Base-by-base conservation (phyloP, 2,888 invertebrate genomes). In the Calameuta filiformis region DNA sequence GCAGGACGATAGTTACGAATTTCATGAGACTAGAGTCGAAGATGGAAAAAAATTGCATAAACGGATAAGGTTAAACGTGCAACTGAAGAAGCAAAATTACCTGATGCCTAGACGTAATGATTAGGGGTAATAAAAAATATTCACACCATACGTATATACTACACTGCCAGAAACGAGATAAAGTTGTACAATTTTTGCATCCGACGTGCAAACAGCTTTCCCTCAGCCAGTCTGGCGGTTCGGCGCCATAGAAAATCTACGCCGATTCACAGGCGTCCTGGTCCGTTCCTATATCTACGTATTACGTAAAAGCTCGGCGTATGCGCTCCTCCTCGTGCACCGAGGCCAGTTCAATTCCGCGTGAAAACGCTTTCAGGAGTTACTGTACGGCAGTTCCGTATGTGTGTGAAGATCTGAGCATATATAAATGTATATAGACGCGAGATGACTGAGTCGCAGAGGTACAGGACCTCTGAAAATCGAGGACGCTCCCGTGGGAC, bases 161-260 rank as follows among this genome's bases (percentile, higher is more conserved):
- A 74, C 37, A 77, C 56, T 35, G 73, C 76, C 69, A 68, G 23
- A 23, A 56, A 56, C 23, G 77, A 84, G 83, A 87, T 86, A 87
- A 87, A 87, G 82, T 85, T 84, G 77, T 84, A 80, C 83, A 83
- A 87, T 87, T 88, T 87, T 85, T 85, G 84, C 81, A 79, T 79
- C 31, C 30, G 30, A 11, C 30, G 12, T 31, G 33, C 80, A 78
- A 56, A 75, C 78, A 74, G 77, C 81, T 80, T 68, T 73, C 35
- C 71, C 73, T 76, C 68, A 74, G 75, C 81, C 84, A 85, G 56
- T 56, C 56, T 56, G 56, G 56, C 56, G 56, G 56, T 56, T 23
- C 23, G 23, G 34, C 3, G 71, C 86, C 83, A 88, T 88, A 88
- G 87, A 88, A 88, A 88, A 88, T 88, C 88, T 88, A 85, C 84